A percentile compares a stretch with the other conserved stretches of the same genome.
Conservation (phyloP, 2,888 invertebrate species). For the Stegophylla sp. region DNA sequence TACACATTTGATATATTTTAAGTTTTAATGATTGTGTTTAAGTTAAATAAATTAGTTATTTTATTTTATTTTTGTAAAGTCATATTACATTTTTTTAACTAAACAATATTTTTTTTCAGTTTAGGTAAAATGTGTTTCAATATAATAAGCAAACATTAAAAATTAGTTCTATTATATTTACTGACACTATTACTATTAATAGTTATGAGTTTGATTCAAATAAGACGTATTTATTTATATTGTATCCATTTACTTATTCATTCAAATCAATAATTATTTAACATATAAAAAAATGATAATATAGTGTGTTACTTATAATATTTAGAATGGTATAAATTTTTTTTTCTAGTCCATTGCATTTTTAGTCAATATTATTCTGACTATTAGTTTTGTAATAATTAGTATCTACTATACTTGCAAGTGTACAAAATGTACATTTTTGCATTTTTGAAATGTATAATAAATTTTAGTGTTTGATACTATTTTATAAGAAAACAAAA, state of each 20-base stretch:
- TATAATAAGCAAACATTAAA: background rate
- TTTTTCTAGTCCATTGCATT: background rate
- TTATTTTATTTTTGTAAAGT: too few species aligned
- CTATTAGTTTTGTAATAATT: background rate
- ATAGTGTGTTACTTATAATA: background rate
- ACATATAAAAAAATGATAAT: background rate
- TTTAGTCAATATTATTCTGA: background rate
- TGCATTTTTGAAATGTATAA: conserved; percentile 14
- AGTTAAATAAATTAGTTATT: too few species aligned
- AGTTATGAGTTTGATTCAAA: too few species aligned
- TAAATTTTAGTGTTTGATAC: conserved; percentile 18
- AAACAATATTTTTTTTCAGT: too few species aligned
- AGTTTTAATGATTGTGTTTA: too few species aligned
- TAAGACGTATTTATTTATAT: too few species aligned
- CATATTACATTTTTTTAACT: too few species aligned
- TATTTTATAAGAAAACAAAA: conserved; percentile 24
- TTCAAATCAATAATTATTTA: too few species aligned
- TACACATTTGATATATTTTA: too few species aligned
- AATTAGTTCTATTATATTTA: too few species aligned
- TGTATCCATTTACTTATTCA: too few species aligned
- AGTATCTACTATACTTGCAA: background rate
- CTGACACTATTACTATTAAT: too few species aligned
- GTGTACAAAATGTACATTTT: background rate
- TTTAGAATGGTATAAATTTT: background rate
- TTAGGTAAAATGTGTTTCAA: background rate